These are phyloP conservation scores for Gadopsis bispinosus DNA, from an alignment of 2,797 vertebrate species.

Conservation along the genomic window DNA sequence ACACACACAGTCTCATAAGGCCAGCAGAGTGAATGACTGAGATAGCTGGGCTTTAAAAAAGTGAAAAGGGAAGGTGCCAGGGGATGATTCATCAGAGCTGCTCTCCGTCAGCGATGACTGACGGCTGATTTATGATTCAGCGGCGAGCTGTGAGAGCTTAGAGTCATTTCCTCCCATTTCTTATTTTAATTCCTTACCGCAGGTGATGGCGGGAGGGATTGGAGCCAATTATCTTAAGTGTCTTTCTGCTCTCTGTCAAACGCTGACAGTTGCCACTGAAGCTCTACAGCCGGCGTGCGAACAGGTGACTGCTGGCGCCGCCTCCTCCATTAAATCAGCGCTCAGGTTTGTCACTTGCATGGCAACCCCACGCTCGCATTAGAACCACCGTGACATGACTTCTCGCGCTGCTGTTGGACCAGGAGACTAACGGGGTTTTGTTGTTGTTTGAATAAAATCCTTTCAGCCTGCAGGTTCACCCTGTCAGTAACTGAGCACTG, in stretches of 20 bases:
- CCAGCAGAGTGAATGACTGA: slow-evolving; percentile 78
- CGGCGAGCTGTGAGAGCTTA: slow-evolving; percentile 74
- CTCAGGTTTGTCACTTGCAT: slow-evolving; percentile 27
- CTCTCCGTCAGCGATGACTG: slow-evolving; percentile 65
- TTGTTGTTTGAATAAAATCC: slow-evolving; percentile 1
- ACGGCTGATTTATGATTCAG: slow-evolving; percentile 79
- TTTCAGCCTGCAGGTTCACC: background rate
- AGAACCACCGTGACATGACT: slow-evolving; percentile 14
- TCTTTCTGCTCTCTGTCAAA: slow-evolving; percentile 75
- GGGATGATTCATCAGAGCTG: slow-evolving; percentile 75
- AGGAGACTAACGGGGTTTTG: background rate
- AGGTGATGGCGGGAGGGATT: slow-evolving; percentile 77
- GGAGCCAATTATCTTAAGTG: slow-evolving; percentile 84
- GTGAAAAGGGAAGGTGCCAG: slow-evolving; percentile 61
- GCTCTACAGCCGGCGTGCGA: slow-evolving; percentile 40
- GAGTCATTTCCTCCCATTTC: slow-evolving; percentile 78
- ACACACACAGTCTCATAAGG: slow-evolving; percentile 53
- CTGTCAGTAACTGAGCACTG: background rate
- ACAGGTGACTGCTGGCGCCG: slow-evolving; percentile 42
- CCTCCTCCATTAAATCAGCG: slow-evolving; percentile 58
- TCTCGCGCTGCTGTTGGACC: slow-evolving; percentile 33
- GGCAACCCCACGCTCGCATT: background rate
- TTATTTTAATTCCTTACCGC: slow-evolving; percentile 82
- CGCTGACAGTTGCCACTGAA: slow-evolving; percentile 60
- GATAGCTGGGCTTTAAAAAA: slow-evolving; percentile 68